phyloP scores from a whole-genome alignment of 2,113 vertebrate genomes.

The Eupsittula cactorum region DNA sequence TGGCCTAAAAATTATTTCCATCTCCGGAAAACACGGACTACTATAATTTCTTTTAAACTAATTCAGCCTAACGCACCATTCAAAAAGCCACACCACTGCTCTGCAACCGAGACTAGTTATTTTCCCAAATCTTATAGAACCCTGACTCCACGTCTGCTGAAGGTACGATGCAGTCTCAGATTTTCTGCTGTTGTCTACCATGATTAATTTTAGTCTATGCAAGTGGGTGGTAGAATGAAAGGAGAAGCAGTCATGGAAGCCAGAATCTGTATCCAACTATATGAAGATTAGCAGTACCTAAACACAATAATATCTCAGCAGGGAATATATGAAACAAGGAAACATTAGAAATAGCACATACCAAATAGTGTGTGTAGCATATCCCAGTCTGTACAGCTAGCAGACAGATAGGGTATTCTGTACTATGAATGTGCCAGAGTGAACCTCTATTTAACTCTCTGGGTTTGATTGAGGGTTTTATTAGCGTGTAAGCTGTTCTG shows the following conservation, averaged over 20 bases:
- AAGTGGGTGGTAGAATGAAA: neutral
- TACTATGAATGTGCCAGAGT: neutral
- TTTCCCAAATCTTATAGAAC: neutral
- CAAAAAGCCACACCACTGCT: neutral
- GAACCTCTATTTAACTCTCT: neutral
- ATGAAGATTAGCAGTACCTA: neutral
- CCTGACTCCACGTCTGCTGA: neutral
- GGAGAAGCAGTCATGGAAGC: neutral
- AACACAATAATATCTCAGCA: neutral
- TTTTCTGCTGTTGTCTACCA: neutral
- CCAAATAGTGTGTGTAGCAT: neutral
- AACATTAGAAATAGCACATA: neutral
- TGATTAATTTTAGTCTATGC: constrained; percentile 46
- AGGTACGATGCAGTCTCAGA: neutral
- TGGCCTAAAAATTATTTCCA: neutral
- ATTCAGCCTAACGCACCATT: neutral
- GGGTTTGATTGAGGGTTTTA: neutral
- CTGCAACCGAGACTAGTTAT: neutral
- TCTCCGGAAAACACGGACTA: neutral
- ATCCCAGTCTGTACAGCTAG: neutral
- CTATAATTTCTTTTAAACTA: neutral
- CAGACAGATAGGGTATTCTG: neutral
- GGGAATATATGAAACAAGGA: neutral
- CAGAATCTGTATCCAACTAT: neutral
- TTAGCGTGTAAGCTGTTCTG: neutral